Conservation (phyloP, 2,113 vertebrate species). For the Spea multiplicata region DNA sequence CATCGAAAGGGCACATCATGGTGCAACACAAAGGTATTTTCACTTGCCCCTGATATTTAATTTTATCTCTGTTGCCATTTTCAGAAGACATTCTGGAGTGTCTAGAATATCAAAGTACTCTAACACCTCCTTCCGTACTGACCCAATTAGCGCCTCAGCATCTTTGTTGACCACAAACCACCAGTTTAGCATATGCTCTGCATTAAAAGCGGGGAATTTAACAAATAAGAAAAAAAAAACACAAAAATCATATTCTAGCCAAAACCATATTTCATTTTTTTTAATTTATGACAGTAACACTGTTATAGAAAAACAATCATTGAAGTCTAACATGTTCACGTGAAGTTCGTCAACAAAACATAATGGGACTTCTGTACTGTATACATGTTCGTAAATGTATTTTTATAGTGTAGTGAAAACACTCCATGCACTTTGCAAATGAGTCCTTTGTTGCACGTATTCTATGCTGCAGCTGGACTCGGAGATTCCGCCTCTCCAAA, state of each 20-base stretch:
- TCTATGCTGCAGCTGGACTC: background rate
- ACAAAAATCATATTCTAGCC: no score
- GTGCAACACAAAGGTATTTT: no score
- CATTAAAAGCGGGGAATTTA: background rate
- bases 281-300: no score
- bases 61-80: no score
- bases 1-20: no score
- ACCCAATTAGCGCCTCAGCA: background rate
- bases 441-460: conserved; percentile 20
- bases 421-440: background rate
- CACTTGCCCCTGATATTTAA: no score
- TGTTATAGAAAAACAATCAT: no score
- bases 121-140: background rate
- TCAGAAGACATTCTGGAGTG: no score
- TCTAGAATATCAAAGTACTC: background rate
- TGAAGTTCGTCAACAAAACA: background rate
- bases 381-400: background rate
- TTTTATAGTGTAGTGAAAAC: conserved; percentile 3
- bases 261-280: no score
- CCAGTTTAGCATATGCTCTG: background rate
- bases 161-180: background rate
- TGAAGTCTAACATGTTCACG: no score
- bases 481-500: conserved; percentile 22
- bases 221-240: no score
- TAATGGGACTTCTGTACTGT: background rate